Base-by-base conservation (phyloP, 2,113 vertebrate genomes). In the Alethe castanea region DNA sequence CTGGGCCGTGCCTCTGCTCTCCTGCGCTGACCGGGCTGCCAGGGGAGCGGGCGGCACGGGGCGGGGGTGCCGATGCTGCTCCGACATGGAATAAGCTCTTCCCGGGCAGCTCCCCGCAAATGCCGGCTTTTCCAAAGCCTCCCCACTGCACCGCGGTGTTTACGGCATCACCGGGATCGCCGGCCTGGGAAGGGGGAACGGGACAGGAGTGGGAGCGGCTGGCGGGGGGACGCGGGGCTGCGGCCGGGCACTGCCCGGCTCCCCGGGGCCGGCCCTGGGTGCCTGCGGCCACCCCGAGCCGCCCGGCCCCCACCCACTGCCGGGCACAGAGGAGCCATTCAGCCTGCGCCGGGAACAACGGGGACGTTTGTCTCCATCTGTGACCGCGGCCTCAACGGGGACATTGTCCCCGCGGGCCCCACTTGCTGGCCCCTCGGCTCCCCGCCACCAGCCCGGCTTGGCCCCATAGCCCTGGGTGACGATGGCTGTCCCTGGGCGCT, bases 241-340 rank as follows among this genome's bases (percentile, higher is more conserved):
- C 4, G 12, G 66, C 85, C 65, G 78, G 93, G 81, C 78, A 33
- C 85, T 95, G 94, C 95, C 94, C 85, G 74, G 87, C 70, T 93
- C 56, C 60, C 84, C 69, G 11, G 36, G 31, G 56, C 82, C 11
- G 12, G 74, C 70, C 64, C 72, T 25, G 82, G 47, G 36, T 91
- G 59, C 76, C 73, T 19, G 47, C 59, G 31, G 93, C 80, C 88
- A 61, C 91, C 64, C 82, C 33, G 19, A 72, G 77, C 74, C 78
- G 38, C 90, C 74, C 13, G n/a, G 45, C 92, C 95, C 80, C 96
- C 96, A 93, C 97, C 95, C 90, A 90, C 95, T 11, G 9, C 57
- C 4, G 2, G 19, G 69, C 91, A 97, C 96, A 97, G 93, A 97
- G 94, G 62, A 79, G 89, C 45, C 93, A 94, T 97, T 97, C 90